Base-by-base conservation (phyloP, 2,113 vertebrate species). In the Probosciger aterrimus region DNA sequence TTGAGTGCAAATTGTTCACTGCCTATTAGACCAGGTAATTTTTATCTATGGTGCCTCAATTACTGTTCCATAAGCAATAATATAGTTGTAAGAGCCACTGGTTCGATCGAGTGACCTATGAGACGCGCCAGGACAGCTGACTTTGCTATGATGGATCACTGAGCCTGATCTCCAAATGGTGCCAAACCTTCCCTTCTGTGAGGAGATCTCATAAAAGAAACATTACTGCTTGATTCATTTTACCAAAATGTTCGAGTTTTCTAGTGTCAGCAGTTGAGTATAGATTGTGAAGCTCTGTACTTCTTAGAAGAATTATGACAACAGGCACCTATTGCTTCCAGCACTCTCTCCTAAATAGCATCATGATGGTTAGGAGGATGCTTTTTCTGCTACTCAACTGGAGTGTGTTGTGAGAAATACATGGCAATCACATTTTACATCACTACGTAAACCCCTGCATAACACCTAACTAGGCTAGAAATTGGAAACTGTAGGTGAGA, bases 61-160 rank as follows among this genome's bases (percentile, higher is more conserved):
- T 98, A 98, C 98, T 98, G 98, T 98, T 98, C 98, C 96, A 96
- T 97, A 96, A 98, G 98, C 98, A 99, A 98, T 99, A 99, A 99
- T 99, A 99, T 97, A 99, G 98, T 98, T 98, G 98, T 98, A 98
- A 98, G 98, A 98, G 98, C 98, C 97, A 98, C 97, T 92, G 76
- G 96, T 99, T 99, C 98, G 98, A 99, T 99, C 97, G 98, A 90
- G 96, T 99, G 98, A 99, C 98, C 99, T 98, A 98, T 97, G 98
- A 98, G 98, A 98, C 98, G 94, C 98, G 82, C 98, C 98, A 96
- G 99, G 99, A 99, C 98, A 99, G 98, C 98, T 98, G 98, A 97
- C 98, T 98, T 90, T 94, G 97, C 97, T 93, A 98, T 99, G 99
- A 99, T 99, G 98, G 98, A 99, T 99, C 98, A 98, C 98, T 98